Evolutionary conservation across 2,113 vertebrate species (phyloP).

Genomic region (Gila orcuttii): DNA sequence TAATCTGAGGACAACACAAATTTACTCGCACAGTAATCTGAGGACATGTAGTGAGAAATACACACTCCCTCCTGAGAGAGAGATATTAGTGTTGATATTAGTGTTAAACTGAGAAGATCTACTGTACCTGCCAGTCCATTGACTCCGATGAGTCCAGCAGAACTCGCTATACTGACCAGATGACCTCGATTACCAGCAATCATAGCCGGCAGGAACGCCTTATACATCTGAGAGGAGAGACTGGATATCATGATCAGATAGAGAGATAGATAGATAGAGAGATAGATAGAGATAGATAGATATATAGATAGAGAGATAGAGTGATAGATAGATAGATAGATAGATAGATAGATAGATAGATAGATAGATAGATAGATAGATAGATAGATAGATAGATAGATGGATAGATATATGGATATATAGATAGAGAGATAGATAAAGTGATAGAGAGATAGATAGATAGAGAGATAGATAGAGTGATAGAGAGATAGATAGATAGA

Average conservation of each 20-base stretch:
- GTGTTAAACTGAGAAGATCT: slow-evolving; percentile 17
- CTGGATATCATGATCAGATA: not conserved
- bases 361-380: too few relatives aligned
- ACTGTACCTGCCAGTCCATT: slow-evolving; percentile 80
- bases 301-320: too few relatives aligned
- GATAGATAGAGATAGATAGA: too few relatives aligned
- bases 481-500: too few relatives aligned
- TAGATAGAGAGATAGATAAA: too few relatives aligned
- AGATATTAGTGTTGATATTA: not conserved
- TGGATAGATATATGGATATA: too few relatives aligned
- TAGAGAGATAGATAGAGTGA: too few relatives aligned
- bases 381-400: too few relatives aligned
- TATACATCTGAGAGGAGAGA: slow-evolving; percentile 80
- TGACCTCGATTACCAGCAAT: slow-evolving; percentile 90
- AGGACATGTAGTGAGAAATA: slow-evolving; percentile 3
- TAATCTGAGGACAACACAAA: slow-evolving; percentile 89
- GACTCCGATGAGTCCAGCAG: slow-evolving; percentile 80
- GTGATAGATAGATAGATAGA: too few relatives aligned
- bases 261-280: not conserved
- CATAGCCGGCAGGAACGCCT: slow-evolving; percentile 97
- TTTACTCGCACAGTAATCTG: slow-evolving; percentile 98
- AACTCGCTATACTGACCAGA: slow-evolving; percentile 89
- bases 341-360: too few relatives aligned
- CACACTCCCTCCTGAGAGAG: not conserved
- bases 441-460: too few relatives aligned